Conservation (phyloP, 2,797 vertebrate genomes). For the Hozukius guyotensis region DNA sequence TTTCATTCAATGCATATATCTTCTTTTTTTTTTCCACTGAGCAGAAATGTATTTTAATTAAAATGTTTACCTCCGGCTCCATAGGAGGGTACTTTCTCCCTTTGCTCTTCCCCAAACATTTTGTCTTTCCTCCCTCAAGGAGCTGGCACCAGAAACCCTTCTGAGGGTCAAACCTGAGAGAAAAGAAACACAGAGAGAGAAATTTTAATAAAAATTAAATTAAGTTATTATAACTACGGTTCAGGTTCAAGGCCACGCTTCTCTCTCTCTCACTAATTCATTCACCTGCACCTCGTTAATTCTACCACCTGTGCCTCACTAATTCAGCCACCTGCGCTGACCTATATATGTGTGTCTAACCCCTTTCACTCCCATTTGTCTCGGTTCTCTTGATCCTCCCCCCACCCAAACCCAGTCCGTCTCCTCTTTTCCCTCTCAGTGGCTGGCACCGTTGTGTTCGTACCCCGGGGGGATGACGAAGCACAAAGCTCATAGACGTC, state of each 20-base stretch:
- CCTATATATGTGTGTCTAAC: not conserved
- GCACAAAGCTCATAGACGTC: too few relatives aligned
- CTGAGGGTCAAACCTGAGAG: constrained; percentile 92
- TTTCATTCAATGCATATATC: constrained; percentile 9
- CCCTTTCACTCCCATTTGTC: not conserved
- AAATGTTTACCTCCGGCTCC: constrained; percentile 90
- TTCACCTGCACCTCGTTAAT: not conserved
- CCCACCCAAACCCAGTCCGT: fast-evolving
- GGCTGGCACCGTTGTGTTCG: too few relatives aligned
- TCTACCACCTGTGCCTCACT: too few relatives aligned
- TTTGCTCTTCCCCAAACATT: constrained; percentile 97
- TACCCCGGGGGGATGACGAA: too few relatives aligned
- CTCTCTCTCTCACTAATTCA: not conserved
- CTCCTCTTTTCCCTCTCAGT: too few relatives aligned
- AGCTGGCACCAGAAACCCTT: constrained; percentile 99
- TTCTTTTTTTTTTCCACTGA: not conserved
- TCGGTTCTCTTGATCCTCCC: not conserved
- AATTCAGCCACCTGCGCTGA: too few relatives aligned
- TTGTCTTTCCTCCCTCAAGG: constrained; percentile 94
- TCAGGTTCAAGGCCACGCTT: not conserved
- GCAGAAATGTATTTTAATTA: constrained; percentile 3
- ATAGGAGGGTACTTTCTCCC: constrained; percentile 94
- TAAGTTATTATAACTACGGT: not conserved
- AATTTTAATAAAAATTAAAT: not conserved
- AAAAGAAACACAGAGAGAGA: constrained; percentile 1